Evolutionary conservation across 2,888 invertebrate genomes (phyloP).

Genomic region (Rhagophthalmus giganteus): DNA sequence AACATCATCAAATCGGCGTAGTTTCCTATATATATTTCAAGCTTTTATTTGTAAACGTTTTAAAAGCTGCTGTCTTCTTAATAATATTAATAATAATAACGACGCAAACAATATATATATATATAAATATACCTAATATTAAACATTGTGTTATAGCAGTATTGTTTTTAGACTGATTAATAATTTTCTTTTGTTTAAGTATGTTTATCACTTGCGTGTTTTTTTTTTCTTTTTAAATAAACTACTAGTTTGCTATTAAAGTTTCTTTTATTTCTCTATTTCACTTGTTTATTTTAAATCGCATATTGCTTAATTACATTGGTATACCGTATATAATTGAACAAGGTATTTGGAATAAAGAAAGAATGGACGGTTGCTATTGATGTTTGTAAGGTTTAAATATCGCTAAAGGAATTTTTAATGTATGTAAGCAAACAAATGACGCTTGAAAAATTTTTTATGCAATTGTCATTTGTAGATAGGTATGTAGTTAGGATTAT

Average conservation of each 20-base stretch:
- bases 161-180: constrained; percentile 21
- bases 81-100: constrained; percentile 17
- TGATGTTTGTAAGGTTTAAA: background rate
- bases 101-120: constrained; percentile 11
- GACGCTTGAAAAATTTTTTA: constrained; percentile 22
- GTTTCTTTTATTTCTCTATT: too few species aligned
- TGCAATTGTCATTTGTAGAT: constrained; percentile 22
- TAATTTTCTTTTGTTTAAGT: background rate
- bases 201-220: constrained; percentile 1
- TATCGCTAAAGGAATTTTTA: background rate
- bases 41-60: constrained; percentile 21
- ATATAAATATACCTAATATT: background rate
- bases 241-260: too few species aligned
- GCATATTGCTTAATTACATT: too few species aligned
- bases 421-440: background rate
- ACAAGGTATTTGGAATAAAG: too few species aligned
- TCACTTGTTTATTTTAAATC: too few species aligned
- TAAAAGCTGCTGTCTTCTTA: constrained; percentile 16
- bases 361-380: background rate
- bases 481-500: constrained; percentile 8
- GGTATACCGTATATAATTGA: too few species aligned
- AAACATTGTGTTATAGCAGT: constrained; percentile 15
- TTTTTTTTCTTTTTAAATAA: constrained; percentile 6
- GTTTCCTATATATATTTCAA: constrained; percentile 21
- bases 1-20: constrained; percentile 7